These are phyloP conservation scores for Drosophila paulistorum DNA, from an alignment of 1,140 invertebrate genomes.

Conservation along the genomic window DNA sequence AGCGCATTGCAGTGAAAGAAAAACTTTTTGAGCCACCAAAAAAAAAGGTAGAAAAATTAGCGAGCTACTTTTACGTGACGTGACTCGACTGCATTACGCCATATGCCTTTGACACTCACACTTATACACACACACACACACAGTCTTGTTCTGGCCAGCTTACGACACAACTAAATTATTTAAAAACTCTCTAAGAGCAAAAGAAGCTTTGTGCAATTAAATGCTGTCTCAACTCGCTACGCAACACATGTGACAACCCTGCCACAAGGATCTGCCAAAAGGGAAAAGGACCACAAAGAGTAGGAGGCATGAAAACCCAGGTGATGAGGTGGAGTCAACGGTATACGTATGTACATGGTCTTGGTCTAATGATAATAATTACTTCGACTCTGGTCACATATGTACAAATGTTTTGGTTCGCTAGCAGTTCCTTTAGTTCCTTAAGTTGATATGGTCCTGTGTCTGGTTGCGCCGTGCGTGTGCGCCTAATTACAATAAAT, in stretches of 20 bases:
- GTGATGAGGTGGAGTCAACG: slow-evolving; percentile 10
- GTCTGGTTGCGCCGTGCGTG: slow-evolving; percentile 50
- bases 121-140: slow-evolving; percentile 3
- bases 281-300: neutral
- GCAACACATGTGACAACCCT: slow-evolving; percentile 68
- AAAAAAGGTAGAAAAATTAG: slow-evolving; percentile 75
- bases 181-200: slow-evolving; percentile 72
- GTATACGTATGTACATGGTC: slow-evolving; percentile 13
- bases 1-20: slow-evolving; percentile 59
- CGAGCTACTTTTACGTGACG: slow-evolving; percentile 66
- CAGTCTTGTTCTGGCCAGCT: slow-evolving; percentile 39
- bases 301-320: neutral
- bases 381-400: slow-evolving; percentile 56
- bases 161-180: slow-evolving; percentile 75
- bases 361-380: slow-evolving; percentile 68
- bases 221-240: slow-evolving; percentile 64
- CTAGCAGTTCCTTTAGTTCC: neutral
- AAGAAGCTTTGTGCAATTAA: slow-evolving; percentile 77
- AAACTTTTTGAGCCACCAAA: slow-evolving; percentile 46
- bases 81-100: slow-evolving; percentile 67
- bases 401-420: slow-evolving; percentile 30
- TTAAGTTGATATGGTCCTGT: neutral
- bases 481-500: slow-evolving; percentile 78
- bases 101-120: slow-evolving; percentile 55
- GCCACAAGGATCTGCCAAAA: neutral